Base-by-base conservation (phyloP, 2,113 vertebrate genomes). In the Sturnira hondurensis region DNA sequence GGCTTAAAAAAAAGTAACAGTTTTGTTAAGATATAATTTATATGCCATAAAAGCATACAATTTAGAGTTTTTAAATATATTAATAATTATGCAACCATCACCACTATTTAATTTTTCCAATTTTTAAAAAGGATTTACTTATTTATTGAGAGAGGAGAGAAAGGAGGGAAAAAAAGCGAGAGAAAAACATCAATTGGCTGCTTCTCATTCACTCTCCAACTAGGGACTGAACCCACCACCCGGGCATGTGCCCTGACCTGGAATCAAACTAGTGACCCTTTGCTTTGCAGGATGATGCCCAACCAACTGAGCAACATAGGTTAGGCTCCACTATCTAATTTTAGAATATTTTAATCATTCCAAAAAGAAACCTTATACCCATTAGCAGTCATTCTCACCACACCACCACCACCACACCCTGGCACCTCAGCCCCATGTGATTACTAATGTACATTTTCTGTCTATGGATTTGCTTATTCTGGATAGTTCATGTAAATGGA, bases 391-490 rank as follows among this genome's bases (percentile, higher is more conserved):
- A 63, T 73, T 96, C 20, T 81, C 20, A 76, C 33, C 83, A 38
- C 47, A 5, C 41, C 7, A 15, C 20, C 7, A 14, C 20, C 7
- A 33, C 38, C 7, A 26, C 2, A 4, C 24, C 33, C 31, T 90
- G 24, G 24, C 22, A 56, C 58, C 11, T 70, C 74, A 81, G 36
- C 50, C 41, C 31, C 45, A 84, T 86, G 31, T 20, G 71, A 56
- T 16, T 11, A 76, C n/a, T 24, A 74, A 90, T 74, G 33, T 91
- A 31, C 50, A 74, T 94, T 92, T 91, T 96, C 19, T 86, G 12
- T 81, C 36, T 92, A 26, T 93, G 78, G 26, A 82, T 86, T 92
- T 93, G 41, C 67, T 67, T 78, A 91, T 95, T 94, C 54, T 82
- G 41, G 15, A 33, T 82, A 36, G 80, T 94, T 94, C 8, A 22